Base-by-base conservation (phyloP, 2,113 vertebrate species). In the Sylvilagus bachmani region DNA sequence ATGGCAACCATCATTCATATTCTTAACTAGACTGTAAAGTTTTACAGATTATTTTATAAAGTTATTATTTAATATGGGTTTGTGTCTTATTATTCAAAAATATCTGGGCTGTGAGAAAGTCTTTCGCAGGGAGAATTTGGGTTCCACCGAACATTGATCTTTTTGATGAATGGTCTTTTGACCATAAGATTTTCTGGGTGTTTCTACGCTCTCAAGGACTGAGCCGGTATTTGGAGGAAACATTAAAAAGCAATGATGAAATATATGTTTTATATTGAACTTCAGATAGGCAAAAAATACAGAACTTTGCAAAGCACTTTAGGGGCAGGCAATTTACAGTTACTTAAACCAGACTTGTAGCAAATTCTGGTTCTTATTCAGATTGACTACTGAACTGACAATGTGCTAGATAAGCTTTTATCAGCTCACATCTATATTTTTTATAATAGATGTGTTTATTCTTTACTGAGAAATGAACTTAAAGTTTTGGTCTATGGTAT, bases 151-250 rank as follows among this genome's bases (percentile, higher is more conserved):
- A 86, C 36, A 29, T 12, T 81, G 3, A 22, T 84, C 14, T 79
- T 96, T 78, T 86, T 80, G 55, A 61, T 85, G 73, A 81, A 70
- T 77, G 55, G 70, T 85, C 6, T 10, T 89, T 92, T 89, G 51
- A 86, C 8, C 19, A 21, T 73, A n/a, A 89, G 67, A 51, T 22
- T 84, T 92, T 92, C 55, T 70, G 67, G 58, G 6, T 5, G 93
- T 80, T 96, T 89, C 31, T 0, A 53, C 27, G 17, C 62, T 33
- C 31, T 74, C 31, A 55, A 27, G 55, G 93, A 83, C 74, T 93
- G 14, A 86, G 86, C 87, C 38, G 88, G 1, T 82, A 38, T 90
- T 96, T 77, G 38, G 53, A 19, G 67, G 7, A 94, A 88, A 82
- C 21, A 33, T 38, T 64, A 44, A 67, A 73, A 92, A 73, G 12